Evolutionary conservation across 2,113 vertebrate genomes (phyloP), one percentile per base, ranked within the genome.

Genomic region (Prinia subflava): DNA sequence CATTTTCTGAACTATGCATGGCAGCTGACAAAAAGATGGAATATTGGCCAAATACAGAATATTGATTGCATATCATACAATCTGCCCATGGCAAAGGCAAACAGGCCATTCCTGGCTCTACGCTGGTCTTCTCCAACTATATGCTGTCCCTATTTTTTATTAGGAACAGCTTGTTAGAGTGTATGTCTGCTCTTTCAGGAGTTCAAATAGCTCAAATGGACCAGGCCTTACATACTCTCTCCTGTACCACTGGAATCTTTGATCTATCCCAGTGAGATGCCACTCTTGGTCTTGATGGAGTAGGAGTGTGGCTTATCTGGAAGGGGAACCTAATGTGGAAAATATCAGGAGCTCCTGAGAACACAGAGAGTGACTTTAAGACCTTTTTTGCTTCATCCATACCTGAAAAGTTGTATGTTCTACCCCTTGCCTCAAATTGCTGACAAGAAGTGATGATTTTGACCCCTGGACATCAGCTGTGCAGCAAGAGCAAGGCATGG

Each of bases 151-250:
- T 23, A 2, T 42, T 62, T 83, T 92, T 27, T 13, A 30, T 46
- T 50, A 74, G 35, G 30, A 81, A 42, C 9, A 5, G 31, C 14
- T 65, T 84, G 31, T 24, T 57, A 33, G 14, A 37, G 28, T n/a
- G 13, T 11, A 31, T 0, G 0, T 63, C 27, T 71, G 11, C 27
- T 60, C 49, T 60, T 87, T 60, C 53, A 76, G 71, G 44, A 73
- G 20, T 13, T 69, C 18, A 71, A 41, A n/a, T 21, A 70, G 22
- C 11, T 23, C 13, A 53, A 55, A 71, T 56, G 13, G 44, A 56
- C 30, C 4, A 33, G 41, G 24, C 5, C 12, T 17, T 76, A 7
- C 0, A 0, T 24, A 15, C 4, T 74, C 3, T 35, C 3, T 57
- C 18, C 37, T 50, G 5, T 90, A 15, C 16, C 37, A n/a, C n/a